Evolutionary conservation across 2,888 invertebrate species (phyloP).

Genomic region (Acleris cristana): DNA sequence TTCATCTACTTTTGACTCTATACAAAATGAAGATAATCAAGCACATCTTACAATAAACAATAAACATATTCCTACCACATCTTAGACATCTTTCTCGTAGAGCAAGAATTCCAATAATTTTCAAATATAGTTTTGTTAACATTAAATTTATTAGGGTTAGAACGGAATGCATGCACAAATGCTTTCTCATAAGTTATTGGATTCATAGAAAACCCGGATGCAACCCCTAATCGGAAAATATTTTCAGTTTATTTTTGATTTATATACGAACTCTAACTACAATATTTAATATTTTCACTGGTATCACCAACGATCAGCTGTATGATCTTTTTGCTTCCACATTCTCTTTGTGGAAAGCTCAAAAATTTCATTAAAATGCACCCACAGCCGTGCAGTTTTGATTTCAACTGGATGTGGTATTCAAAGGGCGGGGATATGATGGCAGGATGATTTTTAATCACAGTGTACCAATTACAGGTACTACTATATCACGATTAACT

Average conservation of each 20-base stretch:
- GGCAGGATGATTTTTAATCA: background rate
- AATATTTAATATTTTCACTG: too few relatives aligned
- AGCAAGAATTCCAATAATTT: slow-evolving; percentile 71
- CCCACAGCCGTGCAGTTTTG: slow-evolving; percentile 45
- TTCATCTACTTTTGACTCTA: too few relatives aligned
- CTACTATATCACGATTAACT: too few relatives aligned
- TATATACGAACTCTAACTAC: too few relatives aligned
- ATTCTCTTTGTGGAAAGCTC: slow-evolving; percentile 70
- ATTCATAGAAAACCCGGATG: slow-evolving; percentile 7
- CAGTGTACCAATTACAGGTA: too few relatives aligned
- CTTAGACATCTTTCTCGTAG: slow-evolving; percentile 40
- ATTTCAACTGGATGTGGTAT: slow-evolving; percentile 46
- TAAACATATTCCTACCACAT: too few relatives aligned
- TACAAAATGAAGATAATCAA: too few relatives aligned
- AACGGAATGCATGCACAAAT: slow-evolving; percentile 41
- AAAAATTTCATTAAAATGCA: slow-evolving; percentile 75
- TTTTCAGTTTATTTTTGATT: too few relatives aligned
- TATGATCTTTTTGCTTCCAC: slow-evolving; percentile 21
- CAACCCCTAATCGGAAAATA: slow-evolving; percentile 3
- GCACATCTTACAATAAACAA: too few relatives aligned
- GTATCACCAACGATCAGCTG: background rate
- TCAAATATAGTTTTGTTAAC: slow-evolving; percentile 63
- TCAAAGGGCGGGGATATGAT: background rate
- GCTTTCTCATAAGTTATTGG: slow-evolving; percentile 15
- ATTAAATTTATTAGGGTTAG: slow-evolving; percentile 53